A percentile compares a stretch with the other conserved stretches of the same genome.
These are phyloP conservation scores for Ormia ochracea DNA, from an alignment of 2,888 invertebrate species.

Conservation along the genomic window DNA sequence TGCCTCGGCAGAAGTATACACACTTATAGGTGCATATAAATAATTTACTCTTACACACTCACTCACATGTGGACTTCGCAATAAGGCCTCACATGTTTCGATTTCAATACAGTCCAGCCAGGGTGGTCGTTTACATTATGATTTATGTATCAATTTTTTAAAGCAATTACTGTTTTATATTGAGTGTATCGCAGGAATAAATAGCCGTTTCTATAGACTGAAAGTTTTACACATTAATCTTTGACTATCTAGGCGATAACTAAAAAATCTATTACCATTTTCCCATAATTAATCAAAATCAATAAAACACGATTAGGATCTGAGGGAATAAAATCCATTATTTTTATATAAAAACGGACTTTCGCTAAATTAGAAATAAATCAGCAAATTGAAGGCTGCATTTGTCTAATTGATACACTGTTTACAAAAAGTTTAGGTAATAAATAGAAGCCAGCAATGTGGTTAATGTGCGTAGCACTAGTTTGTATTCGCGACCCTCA, in stretches of 20 bases:
- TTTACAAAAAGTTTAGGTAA: background rate
- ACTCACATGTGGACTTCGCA: background rate
- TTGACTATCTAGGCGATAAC: background rate
- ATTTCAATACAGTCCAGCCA: background rate
- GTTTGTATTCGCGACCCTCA: background rate
- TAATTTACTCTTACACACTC: no score
- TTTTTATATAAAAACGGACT: background rate
- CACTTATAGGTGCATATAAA: no score
- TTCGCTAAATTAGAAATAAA: background rate
- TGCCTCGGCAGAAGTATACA: no score
- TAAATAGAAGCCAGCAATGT: no score
- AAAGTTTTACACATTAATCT: slow-evolving; percentile 32
- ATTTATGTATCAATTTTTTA: slow-evolving; percentile 8
- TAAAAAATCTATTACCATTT: slow-evolving; percentile 23
- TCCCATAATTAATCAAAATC: slow-evolving; percentile 36
- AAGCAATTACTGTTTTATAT: slow-evolving; percentile 8
- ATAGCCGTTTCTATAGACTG: slow-evolving; percentile 11
- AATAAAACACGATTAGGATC: background rate
- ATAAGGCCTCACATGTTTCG: slow-evolving; percentile 6
- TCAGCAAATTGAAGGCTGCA: background rate
- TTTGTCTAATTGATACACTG: background rate
- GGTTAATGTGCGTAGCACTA: no score
- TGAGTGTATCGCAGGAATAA: background rate
- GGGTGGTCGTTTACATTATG: background rate
- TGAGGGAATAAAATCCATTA: background rate